phyloP scores from a whole-genome alignment of 2,113 vertebrate genomes.

The Saguinus imperator region DNA sequence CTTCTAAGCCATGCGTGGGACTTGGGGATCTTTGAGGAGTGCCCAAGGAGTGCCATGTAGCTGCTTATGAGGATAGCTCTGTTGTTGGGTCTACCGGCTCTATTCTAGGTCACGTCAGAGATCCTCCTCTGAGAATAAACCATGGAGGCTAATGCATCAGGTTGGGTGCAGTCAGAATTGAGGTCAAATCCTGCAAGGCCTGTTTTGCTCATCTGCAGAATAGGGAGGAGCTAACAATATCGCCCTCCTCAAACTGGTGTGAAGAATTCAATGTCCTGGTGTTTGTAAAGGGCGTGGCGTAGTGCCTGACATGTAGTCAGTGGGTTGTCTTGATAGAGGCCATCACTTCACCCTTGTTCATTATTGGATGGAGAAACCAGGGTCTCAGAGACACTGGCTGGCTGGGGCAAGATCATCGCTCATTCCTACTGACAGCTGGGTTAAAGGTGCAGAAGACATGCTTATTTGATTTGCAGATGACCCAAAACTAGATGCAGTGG shows the following conservation, averaged over 20 bases:
- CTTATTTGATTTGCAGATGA: background rate
- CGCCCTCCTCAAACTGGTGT: background rate
- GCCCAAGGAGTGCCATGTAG: background rate
- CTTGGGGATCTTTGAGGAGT: background rate
- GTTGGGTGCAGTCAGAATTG: background rate
- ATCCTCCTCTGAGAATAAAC: background rate
- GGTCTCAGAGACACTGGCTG: background rate
- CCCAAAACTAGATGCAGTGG: background rate
- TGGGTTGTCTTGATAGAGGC: background rate
- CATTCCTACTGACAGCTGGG: background rate
- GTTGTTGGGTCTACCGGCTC: background rate
- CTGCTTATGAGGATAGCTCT: background rate
- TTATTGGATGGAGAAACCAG: background rate
- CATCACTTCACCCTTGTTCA: background rate
- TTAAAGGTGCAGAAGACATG: background rate
- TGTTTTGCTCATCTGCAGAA: background rate
- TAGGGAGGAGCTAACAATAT: too few species aligned
- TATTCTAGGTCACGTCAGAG: background rate
- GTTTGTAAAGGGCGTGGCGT: background rate
- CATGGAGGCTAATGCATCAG: fast-evolving
- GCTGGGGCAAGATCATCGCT: background rate
- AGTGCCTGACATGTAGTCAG: too few species aligned
- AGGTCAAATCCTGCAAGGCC: background rate
- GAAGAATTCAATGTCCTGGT: background rate
- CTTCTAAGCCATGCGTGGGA: background rate